A percentile compares a stretch with the other conserved stretches of the same genome.
Evolutionary conservation across 2,113 vertebrate species (phyloP).

Genomic region (Pimephales promelas): DNA sequence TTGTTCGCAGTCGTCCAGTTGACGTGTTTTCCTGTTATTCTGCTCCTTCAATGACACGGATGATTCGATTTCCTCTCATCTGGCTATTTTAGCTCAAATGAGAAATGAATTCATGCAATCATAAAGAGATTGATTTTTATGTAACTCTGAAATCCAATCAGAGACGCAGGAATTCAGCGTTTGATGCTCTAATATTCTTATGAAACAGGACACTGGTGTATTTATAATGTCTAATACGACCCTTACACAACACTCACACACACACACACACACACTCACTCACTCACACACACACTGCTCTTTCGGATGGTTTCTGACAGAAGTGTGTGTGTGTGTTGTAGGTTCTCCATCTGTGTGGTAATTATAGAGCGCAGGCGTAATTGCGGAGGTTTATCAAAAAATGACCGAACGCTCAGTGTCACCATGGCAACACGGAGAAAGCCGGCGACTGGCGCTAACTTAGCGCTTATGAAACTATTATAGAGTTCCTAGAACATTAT

Average conservation of each 20-base stretch:
- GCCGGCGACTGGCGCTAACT: neutral
- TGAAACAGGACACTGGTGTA: neutral
- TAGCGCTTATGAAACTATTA: neutral
- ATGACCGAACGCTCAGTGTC: slow-evolving; percentile 1
- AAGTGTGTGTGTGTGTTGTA: neutral
- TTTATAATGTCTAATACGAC: neutral
- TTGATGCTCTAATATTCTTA: neutral
- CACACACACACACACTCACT: too few species aligned
- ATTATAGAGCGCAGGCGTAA: neutral
- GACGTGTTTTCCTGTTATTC: neutral
- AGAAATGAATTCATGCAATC: slow-evolving; percentile 13
- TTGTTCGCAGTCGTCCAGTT: neutral
- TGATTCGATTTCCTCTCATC: slow-evolving; percentile 24
- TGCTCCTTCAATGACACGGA: neutral
- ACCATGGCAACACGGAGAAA: slow-evolving; percentile 23
- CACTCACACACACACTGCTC: too few species aligned
- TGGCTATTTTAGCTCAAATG: neutral
- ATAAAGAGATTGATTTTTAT: slow-evolving; percentile 20
- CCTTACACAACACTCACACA: neutral
- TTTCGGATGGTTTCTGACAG: neutral
- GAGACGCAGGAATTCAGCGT: neutral
- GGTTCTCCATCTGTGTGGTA: slow-evolving; percentile 14
- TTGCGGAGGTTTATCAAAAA: neutral
- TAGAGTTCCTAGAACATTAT: neutral
- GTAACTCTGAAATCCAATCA: slow-evolving; percentile 9